These are phyloP conservation scores for Myripristis jacobus DNA, from an alignment of 2,797 vertebrate species.

Conservation along the genomic window DNA sequence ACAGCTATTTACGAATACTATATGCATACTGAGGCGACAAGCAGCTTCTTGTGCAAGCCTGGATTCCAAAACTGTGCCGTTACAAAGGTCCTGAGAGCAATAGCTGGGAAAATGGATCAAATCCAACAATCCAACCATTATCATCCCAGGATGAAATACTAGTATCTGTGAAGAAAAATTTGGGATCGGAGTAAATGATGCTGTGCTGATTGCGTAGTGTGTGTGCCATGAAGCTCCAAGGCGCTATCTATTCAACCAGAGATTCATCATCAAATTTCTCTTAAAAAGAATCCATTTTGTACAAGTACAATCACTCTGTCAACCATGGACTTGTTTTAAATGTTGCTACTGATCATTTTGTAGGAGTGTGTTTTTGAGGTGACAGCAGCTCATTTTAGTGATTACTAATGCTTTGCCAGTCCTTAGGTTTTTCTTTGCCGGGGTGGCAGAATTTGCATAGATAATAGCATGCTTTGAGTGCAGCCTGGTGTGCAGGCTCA, in stretches of 20 bases:
- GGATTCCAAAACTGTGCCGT: neutral
- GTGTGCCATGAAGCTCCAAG: neutral
- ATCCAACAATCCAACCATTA: constrained; percentile 60
- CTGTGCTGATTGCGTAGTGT: constrained; percentile 28
- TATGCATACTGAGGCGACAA: neutral
- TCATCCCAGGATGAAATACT: constrained; percentile 35
- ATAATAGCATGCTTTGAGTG: constrained; percentile 70
- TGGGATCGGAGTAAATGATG: constrained; percentile 32
- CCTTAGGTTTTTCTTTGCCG: constrained; percentile 28
- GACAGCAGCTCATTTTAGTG: constrained; percentile 45
- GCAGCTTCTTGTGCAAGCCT: neutral
- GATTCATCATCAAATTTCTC: neutral
- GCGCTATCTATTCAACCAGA: constrained; percentile 2
- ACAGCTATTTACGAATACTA: neutral
- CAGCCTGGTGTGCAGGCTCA: constrained; percentile 71
- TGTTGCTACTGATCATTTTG: constrained; percentile 18
- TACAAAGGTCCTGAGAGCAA: constrained; percentile 26
- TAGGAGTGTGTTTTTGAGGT: constrained; percentile 44
- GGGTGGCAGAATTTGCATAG: constrained; percentile 72
- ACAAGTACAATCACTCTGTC: neutral
- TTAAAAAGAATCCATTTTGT: neutral
- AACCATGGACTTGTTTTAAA: constrained; percentile 14
- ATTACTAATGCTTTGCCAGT: constrained; percentile 51
- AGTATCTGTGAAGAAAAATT: constrained; percentile 57
- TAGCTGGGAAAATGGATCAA: constrained; percentile 46